Evolutionary conservation across 2,888 invertebrate species (phyloP).

Genomic region (Noctua pronuba): DNA sequence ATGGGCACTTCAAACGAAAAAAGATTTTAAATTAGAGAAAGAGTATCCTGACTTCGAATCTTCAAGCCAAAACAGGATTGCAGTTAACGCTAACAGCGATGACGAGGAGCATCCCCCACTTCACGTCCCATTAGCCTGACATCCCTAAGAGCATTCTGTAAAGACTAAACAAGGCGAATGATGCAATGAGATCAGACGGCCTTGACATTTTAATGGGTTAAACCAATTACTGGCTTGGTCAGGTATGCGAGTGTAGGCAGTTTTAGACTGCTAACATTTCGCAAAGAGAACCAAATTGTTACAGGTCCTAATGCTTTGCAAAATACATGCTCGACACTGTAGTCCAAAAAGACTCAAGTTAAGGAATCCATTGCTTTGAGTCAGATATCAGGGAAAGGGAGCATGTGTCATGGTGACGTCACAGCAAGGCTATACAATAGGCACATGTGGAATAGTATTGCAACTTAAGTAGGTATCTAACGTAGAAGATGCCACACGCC

Average conservation of each 20-base stretch:
- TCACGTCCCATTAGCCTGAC: constrained; percentile 62
- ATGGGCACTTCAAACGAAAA: not conserved
- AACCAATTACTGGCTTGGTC: constrained; percentile 56
- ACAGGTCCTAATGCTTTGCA: not conserved
- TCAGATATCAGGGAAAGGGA: not conserved
- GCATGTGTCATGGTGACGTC: not conserved
- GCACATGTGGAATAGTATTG: not conserved
- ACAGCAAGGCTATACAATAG: not conserved
- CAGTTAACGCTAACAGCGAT: constrained; percentile 15
- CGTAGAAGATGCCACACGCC: not conserved
- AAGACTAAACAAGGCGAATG: constrained; percentile 37
- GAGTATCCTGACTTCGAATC: not conserved
- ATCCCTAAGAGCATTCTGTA: constrained; percentile 18
- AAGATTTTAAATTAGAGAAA: not conserved
- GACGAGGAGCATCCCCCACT: constrained; percentile 44
- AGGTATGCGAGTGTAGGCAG: constrained; percentile 20
- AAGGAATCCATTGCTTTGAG: not conserved
- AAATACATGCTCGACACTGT: not conserved
- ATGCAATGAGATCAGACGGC: constrained; percentile 22
- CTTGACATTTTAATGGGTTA: constrained; percentile 65
- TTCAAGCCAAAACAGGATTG: not conserved
- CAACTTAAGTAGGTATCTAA: not conserved
- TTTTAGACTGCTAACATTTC: constrained; percentile 19
- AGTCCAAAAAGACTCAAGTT: not conserved
- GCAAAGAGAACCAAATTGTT: not conserved